Evolutionary conservation across 2,888 invertebrate species (phyloP).

Genomic region (Cheilosia vulpina): DNA sequence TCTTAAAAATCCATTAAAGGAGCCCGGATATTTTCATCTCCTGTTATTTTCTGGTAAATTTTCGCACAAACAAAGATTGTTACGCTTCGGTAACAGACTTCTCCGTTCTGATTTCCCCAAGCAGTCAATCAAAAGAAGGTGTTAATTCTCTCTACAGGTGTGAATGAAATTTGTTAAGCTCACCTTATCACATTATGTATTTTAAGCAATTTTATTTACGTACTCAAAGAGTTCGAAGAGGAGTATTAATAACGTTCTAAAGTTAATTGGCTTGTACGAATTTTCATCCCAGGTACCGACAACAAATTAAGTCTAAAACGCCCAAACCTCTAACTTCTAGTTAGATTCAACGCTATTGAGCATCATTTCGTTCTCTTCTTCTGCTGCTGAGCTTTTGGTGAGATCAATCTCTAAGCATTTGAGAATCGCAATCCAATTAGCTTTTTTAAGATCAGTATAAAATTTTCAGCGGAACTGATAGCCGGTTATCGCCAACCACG

Average conservation of each 20-base stretch:
- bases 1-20: too few relatives aligned
- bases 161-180: background rate
- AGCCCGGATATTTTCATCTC: too few relatives aligned
- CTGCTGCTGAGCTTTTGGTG: slow-evolving; percentile 9
- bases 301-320: too few relatives aligned
- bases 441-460: slow-evolving; percentile 27
- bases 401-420: slow-evolving; percentile 8
- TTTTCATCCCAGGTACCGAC: too few relatives aligned
- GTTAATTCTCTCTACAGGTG: background rate
- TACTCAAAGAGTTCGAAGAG: too few relatives aligned
- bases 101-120: background rate
- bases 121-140: background rate
- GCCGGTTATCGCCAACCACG: slow-evolving; percentile 16
- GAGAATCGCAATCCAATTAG: slow-evolving; percentile 22
- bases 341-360: slow-evolving; percentile 10
- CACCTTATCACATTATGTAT: background rate
- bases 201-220: background rate
- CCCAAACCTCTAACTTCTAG: background rate
- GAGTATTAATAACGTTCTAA: too few relatives aligned
- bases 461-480: slow-evolving; percentile 20
- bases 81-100: too few relatives aligned
- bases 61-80: too few relatives aligned
- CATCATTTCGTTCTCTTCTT: slow-evolving; percentile 12
- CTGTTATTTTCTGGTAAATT: too few relatives aligned
- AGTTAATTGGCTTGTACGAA: too few relatives aligned